Percentiles rank a stretch among this genome's conserved stretches.
phyloP scores from a whole-genome alignment of 2,797 vertebrate genomes.

The Carapus acus region DNA sequence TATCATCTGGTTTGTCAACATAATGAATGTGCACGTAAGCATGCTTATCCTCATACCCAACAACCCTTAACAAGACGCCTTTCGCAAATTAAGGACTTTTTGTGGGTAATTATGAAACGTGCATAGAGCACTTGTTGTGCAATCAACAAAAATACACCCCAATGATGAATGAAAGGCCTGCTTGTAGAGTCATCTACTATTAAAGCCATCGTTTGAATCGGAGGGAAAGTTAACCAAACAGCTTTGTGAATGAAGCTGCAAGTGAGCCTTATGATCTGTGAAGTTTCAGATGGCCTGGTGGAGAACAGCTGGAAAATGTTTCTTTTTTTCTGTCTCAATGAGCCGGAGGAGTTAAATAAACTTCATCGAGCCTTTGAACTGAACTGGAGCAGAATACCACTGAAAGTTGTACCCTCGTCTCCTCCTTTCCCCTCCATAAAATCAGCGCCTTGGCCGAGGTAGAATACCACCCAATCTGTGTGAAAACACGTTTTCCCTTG shows the following conservation, averaged over 20 bases:
- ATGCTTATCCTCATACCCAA: background rate
- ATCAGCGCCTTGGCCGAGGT: constrained; percentile 36
- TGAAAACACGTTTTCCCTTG: constrained; percentile 45
- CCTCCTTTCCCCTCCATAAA: constrained; percentile 40
- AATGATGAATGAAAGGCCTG: constrained; percentile 32
- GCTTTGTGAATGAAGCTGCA: constrained; percentile 53
- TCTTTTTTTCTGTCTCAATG: constrained; percentile 69
- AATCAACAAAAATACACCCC: constrained; percentile 8
- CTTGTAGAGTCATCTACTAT: constrained; percentile 42
- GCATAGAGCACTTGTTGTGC: background rate
- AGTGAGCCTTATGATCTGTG: constrained; percentile 62
- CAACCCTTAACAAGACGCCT: background rate
- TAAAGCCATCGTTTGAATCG: constrained; percentile 39
- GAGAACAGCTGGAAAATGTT: constrained; percentile 78
- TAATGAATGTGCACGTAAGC: background rate
- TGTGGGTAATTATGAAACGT: background rate
- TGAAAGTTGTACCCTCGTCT: constrained; percentile 34
- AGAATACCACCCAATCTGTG: constrained; percentile 32
- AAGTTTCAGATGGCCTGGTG: constrained; percentile 60
- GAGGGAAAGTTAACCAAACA: constrained; percentile 54
- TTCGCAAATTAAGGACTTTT: background rate
- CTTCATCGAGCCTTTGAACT: constrained; percentile 72
- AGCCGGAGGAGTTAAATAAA: constrained; percentile 76
- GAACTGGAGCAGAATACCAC: constrained; percentile 54
- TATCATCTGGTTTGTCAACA: too few species aligned